Conservation (phyloP, 2,797 vertebrate genomes). For the Fratercula arctica region DNA sequence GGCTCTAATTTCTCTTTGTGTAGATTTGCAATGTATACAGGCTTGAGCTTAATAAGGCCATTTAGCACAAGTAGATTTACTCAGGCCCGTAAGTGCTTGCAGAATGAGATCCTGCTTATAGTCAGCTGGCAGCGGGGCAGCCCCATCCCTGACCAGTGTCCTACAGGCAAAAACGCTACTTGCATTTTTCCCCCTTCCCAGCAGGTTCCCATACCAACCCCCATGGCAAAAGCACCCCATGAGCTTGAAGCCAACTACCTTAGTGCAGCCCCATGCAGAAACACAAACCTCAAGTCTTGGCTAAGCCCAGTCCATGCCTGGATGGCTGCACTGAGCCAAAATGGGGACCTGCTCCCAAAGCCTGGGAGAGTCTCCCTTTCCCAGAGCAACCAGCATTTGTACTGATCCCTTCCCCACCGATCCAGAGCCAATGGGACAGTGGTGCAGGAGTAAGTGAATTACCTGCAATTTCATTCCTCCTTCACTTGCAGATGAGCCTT, state of each 20-base stretch:
- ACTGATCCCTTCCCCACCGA: background rate
- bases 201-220: background rate
- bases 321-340: background rate
- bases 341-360: background rate
- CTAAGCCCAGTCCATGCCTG: rapidly evolving
- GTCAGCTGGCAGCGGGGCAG: background rate
- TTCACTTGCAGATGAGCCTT: background rate
- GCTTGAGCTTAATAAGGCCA: conserved; percentile 3
- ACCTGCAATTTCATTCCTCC: background rate
- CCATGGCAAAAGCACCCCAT: background rate
- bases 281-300: background rate
- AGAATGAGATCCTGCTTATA: background rate
- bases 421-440: background rate
- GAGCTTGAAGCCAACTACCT: background rate
- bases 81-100: background rate
- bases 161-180: background rate
- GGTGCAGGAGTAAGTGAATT: background rate
- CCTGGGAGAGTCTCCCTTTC: background rate
- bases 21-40: background rate
- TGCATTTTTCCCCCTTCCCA: background rate
- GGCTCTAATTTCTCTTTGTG: conserved; percentile 38
- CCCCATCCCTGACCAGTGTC: background rate
- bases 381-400: background rate
- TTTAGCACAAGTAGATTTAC: conserved; percentile 29
- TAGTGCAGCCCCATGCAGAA: background rate